These are phyloP conservation scores for Ctenopoma multispine DNA, from an alignment of 2,797 vertebrate species.

Conservation along the genomic window DNA sequence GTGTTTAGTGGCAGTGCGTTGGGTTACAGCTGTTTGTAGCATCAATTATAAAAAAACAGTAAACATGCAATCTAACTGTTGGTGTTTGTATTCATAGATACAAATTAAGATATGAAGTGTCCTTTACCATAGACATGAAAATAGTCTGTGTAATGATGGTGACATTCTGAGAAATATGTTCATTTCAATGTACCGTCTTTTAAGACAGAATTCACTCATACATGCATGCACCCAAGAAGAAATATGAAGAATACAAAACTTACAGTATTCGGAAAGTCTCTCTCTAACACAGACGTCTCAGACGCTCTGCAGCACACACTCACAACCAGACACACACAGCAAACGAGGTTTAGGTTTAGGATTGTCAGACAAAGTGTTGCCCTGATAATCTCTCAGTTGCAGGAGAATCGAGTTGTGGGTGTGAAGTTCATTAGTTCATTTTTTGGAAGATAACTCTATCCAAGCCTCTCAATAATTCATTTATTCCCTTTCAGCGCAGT, in stretches of 20 bases:
- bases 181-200: slow-evolving; percentile 61
- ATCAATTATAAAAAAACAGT: slow-evolving; percentile 59
- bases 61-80: slow-evolving; percentile 62
- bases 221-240: slow-evolving; percentile 33
- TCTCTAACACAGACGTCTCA: slow-evolving; percentile 9
- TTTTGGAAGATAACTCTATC: slow-evolving; percentile 55
- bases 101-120: slow-evolving; percentile 45
- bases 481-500: slow-evolving; percentile 33
- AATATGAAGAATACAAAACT: slow-evolving; percentile 58
- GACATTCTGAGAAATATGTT: slow-evolving; percentile 65
- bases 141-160: slow-evolving; percentile 28
- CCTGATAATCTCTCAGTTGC: slow-evolving; percentile 60
- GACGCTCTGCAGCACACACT: slow-evolving; percentile 14
- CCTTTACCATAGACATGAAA: slow-evolving; percentile 24
- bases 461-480: slow-evolving; percentile 31
- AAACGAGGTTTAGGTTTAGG: slow-evolving; percentile 58
- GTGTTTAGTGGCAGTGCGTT: slow-evolving; percentile 73
- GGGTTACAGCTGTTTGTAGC: slow-evolving; percentile 66
- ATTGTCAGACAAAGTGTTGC: slow-evolving; percentile 76
- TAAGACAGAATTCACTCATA: slow-evolving; percentile 37
- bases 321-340: slow-evolving; percentile 36
- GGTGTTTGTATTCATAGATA: slow-evolving; percentile 59
- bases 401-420: slow-evolving; percentile 26
- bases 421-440: slow-evolving; percentile 53
- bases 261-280: slow-evolving; percentile 33